Evolutionary conservation across 2,797 vertebrate species (phyloP).

Genomic region (Danio kyathit): DNA sequence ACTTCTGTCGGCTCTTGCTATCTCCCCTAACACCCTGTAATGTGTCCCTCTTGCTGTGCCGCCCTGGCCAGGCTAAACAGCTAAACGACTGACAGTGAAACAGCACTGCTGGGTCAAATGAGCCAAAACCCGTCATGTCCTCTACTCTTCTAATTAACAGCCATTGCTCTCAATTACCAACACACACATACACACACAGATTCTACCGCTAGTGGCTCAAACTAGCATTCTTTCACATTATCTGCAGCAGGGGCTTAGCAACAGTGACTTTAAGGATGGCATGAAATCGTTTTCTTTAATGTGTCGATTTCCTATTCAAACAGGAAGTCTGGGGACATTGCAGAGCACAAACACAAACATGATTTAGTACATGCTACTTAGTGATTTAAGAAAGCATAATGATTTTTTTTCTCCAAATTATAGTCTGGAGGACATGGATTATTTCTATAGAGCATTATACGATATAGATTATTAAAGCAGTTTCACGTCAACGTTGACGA

Average conservation of each 20-base stretch:
- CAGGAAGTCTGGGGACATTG: neutral
- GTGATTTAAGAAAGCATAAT: no score
- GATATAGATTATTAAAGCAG: no score
- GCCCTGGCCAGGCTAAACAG: conserved; percentile 21
- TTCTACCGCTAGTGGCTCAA: conserved; percentile 15
- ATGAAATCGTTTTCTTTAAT: neutral
- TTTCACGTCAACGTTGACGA: no score
- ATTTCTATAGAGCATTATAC: no score
- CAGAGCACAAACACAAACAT: neutral
- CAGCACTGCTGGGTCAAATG: conserved; percentile 55
- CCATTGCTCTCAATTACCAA: conserved; percentile 12
- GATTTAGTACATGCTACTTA: neutral
- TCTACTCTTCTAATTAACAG: conserved; percentile 38
- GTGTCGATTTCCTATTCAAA: neutral
- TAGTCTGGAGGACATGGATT: no score
- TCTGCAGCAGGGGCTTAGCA: conserved; percentile 59
- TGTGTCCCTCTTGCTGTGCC: conserved; percentile 31
- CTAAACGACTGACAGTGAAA: conserved; percentile 52
- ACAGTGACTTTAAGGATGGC: neutral
- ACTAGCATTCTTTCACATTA: conserved; percentile 37
- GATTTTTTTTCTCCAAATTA: no score
- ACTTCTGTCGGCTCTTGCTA: conserved; percentile 39
- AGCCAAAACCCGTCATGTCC: conserved; percentile 44
- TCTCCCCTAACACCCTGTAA: conserved; percentile 43
- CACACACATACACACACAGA: conserved; percentile 1